These are phyloP conservation scores for Phrixothrix hirtus DNA, from an alignment of 2,888 invertebrate genomes.

Conservation along the genomic window DNA sequence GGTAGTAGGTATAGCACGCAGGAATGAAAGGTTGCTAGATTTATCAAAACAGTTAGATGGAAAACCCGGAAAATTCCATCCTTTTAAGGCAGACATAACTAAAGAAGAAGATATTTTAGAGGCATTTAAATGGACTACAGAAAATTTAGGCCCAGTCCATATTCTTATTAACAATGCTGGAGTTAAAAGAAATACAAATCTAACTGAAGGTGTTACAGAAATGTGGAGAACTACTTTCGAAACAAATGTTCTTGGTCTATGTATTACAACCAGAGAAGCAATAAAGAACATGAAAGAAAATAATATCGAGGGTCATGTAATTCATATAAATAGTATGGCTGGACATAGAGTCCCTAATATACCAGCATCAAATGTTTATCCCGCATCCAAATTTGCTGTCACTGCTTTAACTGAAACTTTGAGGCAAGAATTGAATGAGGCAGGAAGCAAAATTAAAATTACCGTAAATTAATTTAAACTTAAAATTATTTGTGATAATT, in stretches of 20 bases:
- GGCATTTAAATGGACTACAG: slow-evolving; percentile 34
- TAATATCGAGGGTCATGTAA: slow-evolving; percentile 38
- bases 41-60: slow-evolving; percentile 28
- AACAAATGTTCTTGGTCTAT: slow-evolving; percentile 40
- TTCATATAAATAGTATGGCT: slow-evolving; percentile 41
- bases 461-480: slow-evolving; percentile 41
- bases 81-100: too few relatives aligned
- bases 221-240: slow-evolving; percentile 37
- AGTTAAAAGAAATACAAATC: slow-evolving; percentile 27
- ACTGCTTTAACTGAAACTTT: slow-evolving; percentile 50
- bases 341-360: slow-evolving; percentile 40
- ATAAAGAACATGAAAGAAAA: slow-evolving; percentile 37
- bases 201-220: slow-evolving; percentile 35
- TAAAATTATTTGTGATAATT: neutral
- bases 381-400: slow-evolving; percentile 48
- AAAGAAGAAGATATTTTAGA: slow-evolving; percentile 38
- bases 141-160: slow-evolving; percentile 35
- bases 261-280: slow-evolving; percentile 40
- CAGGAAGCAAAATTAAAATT: slow-evolving; percentile 36
- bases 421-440: slow-evolving; percentile 47
- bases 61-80: too few relatives aligned
- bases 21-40: slow-evolving; percentile 35
- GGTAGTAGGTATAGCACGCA: slow-evolving; percentile 42
- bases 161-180: slow-evolving; percentile 42
- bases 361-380: slow-evolving; percentile 41